Conservation (phyloP, 2,888 invertebrate species). For the Drosophila birchii region DNA sequence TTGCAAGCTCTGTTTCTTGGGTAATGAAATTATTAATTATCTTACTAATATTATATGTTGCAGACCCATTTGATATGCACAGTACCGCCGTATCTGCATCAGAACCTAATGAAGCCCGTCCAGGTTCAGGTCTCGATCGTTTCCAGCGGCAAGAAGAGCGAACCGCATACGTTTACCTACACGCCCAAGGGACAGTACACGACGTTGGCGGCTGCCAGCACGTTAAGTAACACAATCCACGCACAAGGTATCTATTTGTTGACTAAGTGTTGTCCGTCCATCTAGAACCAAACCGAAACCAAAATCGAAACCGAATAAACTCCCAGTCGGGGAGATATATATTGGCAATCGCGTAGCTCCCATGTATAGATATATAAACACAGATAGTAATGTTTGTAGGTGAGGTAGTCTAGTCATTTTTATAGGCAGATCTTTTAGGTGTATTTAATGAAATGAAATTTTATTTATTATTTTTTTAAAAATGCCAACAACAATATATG, state of each 20-base stretch:
- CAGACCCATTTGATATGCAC: constrained; percentile 95
- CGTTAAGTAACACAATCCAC: constrained; percentile 82
- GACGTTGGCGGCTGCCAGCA: constrained; percentile 82
- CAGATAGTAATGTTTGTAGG: neutral
- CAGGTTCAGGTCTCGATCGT: constrained; percentile 91
- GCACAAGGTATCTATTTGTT: constrained; percentile 84
- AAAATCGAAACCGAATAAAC: neutral
- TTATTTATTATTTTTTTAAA: constrained; percentile 24
- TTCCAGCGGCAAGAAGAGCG: constrained; percentile 94
- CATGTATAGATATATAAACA: neutral
- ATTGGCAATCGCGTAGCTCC: constrained; percentile 19
- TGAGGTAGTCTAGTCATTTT: constrained; percentile 16
- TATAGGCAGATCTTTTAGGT: constrained; percentile 16
- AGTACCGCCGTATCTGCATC: constrained; percentile 90
- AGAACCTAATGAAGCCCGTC: constrained; percentile 89
- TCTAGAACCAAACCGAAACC: constrained; percentile 4
- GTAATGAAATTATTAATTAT: neutral
- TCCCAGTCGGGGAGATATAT: constrained; percentile 23
- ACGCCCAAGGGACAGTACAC: constrained; percentile 86
- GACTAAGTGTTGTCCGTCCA: constrained; percentile 52
- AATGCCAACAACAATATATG: neutral
- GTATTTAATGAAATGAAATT: constrained; percentile 7
- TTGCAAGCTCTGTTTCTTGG: neutral
- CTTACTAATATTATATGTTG: neutral
- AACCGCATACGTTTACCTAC: constrained; percentile 93